These are phyloP conservation scores for Istiophorus platypterus DNA, from an alignment of 2,113 vertebrate species.

Conservation along the genomic window DNA sequence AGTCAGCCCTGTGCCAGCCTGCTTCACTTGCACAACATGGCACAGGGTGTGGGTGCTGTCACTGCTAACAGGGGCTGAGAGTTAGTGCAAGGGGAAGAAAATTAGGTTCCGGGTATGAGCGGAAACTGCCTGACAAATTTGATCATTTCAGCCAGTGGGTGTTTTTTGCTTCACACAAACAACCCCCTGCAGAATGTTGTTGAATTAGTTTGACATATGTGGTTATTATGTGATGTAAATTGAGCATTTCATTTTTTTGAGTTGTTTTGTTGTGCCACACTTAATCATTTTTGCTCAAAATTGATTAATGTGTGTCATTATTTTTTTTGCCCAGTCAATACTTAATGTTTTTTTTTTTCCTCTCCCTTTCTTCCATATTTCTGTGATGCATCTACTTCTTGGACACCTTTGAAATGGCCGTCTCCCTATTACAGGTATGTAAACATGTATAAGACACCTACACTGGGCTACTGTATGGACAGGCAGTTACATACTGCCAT, in stretches of 20 bases:
- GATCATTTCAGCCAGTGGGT: slow-evolving; percentile 60
- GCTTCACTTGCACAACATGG: slow-evolving; percentile 60
- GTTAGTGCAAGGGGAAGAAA: slow-evolving; percentile 30
- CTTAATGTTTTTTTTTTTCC: slow-evolving; percentile 14
- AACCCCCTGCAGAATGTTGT: slow-evolving; percentile 50
- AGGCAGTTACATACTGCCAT: not conserved
- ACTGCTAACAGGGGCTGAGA: slow-evolving; percentile 56
- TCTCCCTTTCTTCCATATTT: slow-evolving; percentile 61
- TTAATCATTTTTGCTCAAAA: slow-evolving; percentile 3
- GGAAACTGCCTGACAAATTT: slow-evolving; percentile 62
- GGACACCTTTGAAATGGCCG: slow-evolving; percentile 15
- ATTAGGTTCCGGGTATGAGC: slow-evolving; percentile 52
- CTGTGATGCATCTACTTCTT: not conserved
- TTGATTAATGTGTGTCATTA: slow-evolving; percentile 4
- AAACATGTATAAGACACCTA: slow-evolving; percentile 9
- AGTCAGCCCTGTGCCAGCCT: slow-evolving; percentile 64
- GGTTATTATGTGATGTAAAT: slow-evolving; percentile 60
- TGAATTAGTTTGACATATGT: slow-evolving; percentile 67
- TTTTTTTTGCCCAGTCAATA: slow-evolving; percentile 24
- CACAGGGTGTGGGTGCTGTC: slow-evolving; percentile 61
- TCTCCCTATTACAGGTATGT: slow-evolving; percentile 69
- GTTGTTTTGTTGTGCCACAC: slow-evolving; percentile 33
- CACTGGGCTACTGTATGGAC: not conserved
- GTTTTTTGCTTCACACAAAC: slow-evolving; percentile 59
- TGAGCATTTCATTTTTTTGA: slow-evolving; percentile 53